Evolutionary conservation across 1,140 invertebrate species (phyloP).

Genomic region (fruit fly (Drosophila melanogaster)): DNA sequence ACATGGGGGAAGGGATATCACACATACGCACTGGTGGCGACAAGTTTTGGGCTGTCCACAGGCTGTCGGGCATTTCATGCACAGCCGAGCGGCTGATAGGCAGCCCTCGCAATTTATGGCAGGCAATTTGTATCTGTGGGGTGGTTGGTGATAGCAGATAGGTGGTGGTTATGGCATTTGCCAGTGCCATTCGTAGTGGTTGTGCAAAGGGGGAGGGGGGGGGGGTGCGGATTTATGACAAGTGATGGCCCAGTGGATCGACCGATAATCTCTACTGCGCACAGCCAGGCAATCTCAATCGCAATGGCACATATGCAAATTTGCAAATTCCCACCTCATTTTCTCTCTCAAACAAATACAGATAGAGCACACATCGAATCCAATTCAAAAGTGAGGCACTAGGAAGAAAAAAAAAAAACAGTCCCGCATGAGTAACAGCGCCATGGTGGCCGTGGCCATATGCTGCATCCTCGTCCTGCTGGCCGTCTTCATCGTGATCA

Average conservation of each 20-base stretch:
- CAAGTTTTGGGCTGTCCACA: conserved; percentile 79
- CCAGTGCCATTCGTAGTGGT: conserved; percentile 48
- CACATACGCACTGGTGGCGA: conserved; percentile 43
- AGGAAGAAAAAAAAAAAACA: conserved; percentile 1
- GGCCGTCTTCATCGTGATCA: conserved; percentile 91
- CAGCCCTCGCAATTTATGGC: conserved; percentile 72
- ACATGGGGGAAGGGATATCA: conserved; percentile 4
- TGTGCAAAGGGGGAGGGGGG: no score
- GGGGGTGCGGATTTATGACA: conserved; percentile 53
- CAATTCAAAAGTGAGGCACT: conserved; percentile 21
- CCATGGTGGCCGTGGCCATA: conserved; percentile 91
- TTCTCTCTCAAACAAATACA: conserved; percentile 22
- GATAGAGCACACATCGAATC: conserved; percentile 5
- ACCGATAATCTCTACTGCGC: conserved; percentile 71
- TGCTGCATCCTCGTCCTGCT: conserved; percentile 91
- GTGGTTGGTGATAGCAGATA: not conserved
- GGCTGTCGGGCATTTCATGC: conserved; percentile 71
- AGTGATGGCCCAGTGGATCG: conserved; percentile 48
- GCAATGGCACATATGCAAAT: conserved; percentile 15
- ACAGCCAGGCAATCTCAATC: conserved; percentile 26
- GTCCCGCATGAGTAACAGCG: conserved; percentile 83
- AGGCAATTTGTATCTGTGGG: conserved; percentile 66
- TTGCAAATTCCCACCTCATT: conserved; percentile 46
- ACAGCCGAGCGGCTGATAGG: conserved; percentile 71
- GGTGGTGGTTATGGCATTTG: conserved; percentile 38